Evolutionary conservation across 2,797 vertebrate genomes (phyloP), one percentile per base, ranked within the genome.

Genomic region (Echeneis naucrates): DNA sequence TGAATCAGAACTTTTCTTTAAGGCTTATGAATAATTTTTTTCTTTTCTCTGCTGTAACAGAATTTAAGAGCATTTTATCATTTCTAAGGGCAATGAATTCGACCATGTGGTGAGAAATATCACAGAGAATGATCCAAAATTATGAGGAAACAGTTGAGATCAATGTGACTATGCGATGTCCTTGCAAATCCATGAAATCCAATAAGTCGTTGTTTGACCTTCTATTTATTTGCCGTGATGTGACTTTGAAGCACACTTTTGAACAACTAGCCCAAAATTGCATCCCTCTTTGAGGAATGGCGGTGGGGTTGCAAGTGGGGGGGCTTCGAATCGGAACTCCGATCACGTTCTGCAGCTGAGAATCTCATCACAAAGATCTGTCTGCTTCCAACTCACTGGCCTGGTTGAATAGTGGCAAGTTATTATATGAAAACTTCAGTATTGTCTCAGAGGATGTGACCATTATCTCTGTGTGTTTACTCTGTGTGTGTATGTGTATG

Each of bases 381-480:
- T 67, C 83, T 72, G 80, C 82, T 42, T 72, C 70, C 59, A 72
- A 80, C 57, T 74, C 65, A 64, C 35, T 48, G 80, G 77, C 59
- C 74, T 61, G 77, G 52, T 84, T 80, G 74, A 84, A 85, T 47
- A 54, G 73, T 70, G 68, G 80, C 70, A 68, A 69, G 80, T 86
- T 88, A 80, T 90, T 88, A 85, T 55, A 71, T 56, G 72, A 84
- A 72, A 87, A 87, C 78, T 77, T 68, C 71, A 67, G 24, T 60
- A 72, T 77, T 78, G 75, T 79, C 74, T 78, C 71, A 76, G 70
- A 77, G 79, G 69, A 85, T 75, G 27, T 40, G 69, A 79, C 84
- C 74, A 85, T 88, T 85, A 88, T 88, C 77, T 86, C 21, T 9
- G 13, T 64, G 68, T 54, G 68, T 70, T 53, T 42, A 47, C 11